Evolutionary conservation across 1,140 invertebrate genomes (phyloP).

Genomic region (Drosophila setifemur): DNA sequence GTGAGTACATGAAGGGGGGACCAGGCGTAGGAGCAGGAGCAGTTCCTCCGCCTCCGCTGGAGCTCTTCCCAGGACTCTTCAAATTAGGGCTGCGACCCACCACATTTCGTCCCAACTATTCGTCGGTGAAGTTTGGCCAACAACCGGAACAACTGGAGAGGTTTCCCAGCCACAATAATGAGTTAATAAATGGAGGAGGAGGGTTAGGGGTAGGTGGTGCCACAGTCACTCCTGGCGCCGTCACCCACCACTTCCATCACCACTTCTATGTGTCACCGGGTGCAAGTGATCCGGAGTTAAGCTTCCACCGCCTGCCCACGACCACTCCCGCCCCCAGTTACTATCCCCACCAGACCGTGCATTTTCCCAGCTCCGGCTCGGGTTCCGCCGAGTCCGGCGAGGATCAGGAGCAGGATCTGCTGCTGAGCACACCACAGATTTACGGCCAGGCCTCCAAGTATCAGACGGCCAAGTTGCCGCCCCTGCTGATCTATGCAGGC

Average conservation of each 20-base stretch:
- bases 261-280: conserved; percentile 79
- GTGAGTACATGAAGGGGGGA: conserved; percentile 69
- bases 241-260: conserved; percentile 82
- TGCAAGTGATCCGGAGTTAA: conserved; percentile 12
- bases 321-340: background rate
- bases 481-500: conserved; percentile 65
- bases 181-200: conserved; percentile 1
- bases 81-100: conserved; percentile 58
- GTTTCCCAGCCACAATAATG: conserved; percentile 25
- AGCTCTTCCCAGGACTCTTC: conserved; percentile 58
- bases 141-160: conserved; percentile 41
- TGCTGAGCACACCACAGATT: conserved; percentile 36
- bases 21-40: too few species aligned
- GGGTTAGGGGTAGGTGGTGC: background rate
- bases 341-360: conserved; percentile 26
- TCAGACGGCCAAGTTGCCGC: conserved; percentile 46
- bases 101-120: conserved; percentile 68
- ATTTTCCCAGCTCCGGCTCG: conserved; percentile 42
- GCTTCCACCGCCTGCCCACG: conserved; percentile 4
- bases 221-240: background rate
- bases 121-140: conserved; percentile 46
- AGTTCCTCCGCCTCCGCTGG: conserved; percentile 16
- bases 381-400: conserved; percentile 42
- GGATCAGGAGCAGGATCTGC: conserved; percentile 38
- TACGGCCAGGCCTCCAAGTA: conserved; percentile 49